These are phyloP conservation scores for Poecilobothrus nobilitatus DNA, from an alignment of 2,888 invertebrate species.

Conservation along the genomic window DNA sequence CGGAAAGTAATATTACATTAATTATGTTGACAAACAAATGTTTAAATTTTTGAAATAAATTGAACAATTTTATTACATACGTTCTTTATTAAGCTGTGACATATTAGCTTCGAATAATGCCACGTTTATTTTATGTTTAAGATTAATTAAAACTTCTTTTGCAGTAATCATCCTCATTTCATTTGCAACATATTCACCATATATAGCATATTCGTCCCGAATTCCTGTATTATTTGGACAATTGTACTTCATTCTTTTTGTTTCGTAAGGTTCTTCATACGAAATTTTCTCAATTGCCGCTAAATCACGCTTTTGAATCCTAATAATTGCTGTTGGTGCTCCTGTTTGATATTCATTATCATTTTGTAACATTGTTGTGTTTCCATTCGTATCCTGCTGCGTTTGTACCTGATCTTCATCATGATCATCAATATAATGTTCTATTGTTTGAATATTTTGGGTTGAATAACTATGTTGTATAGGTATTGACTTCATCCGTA, in stretches of 20 bases:
- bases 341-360: not conserved
- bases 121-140: slow-evolving; percentile 54
- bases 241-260: slow-evolving; percentile 8
- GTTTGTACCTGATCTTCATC: not conserved
- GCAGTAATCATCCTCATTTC: slow-evolving; percentile 51
- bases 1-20: not conserved
- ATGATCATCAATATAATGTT: slow-evolving; percentile 5
- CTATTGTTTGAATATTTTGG: not conserved
- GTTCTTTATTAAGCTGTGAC: slow-evolving; percentile 46
- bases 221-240: slow-evolving; percentile 23
- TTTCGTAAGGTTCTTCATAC: slow-evolving; percentile 18
- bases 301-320: slow-evolving; percentile 21
- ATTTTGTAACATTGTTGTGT: not conserved
- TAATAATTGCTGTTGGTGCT: slow-evolving; percentile 21
- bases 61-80: not conserved
- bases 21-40: too few species aligned
- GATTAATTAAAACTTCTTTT: slow-evolving; percentile 49
- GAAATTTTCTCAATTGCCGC: slow-evolving; percentile 20
- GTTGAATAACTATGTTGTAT: not conserved
- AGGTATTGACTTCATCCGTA: slow-evolving; percentile 27
- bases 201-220: slow-evolving; percentile 51
- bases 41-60: too few species aligned
- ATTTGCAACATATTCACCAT: slow-evolving; percentile 54
- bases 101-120: slow-evolving; percentile 54
- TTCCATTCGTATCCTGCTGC: not conserved